Percentiles rank a stretch among this genome's conserved stretches.
phyloP scores from a whole-genome alignment of 2,888 invertebrate species.

The Cacoxenus indagator region DNA sequence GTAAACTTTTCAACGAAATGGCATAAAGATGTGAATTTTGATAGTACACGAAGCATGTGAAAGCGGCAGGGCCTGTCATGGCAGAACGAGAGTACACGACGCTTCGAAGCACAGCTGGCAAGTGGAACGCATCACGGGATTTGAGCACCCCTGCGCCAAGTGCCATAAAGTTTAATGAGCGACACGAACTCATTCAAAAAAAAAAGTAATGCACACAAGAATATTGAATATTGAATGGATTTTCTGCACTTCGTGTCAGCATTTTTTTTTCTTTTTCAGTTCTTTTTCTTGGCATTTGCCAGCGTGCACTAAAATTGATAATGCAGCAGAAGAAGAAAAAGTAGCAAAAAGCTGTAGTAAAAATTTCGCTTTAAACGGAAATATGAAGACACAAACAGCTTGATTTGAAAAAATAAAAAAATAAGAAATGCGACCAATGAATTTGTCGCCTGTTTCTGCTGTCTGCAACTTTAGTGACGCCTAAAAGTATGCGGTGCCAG shows the following conservation, averaged over 20 bases:
- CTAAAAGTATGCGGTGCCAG: constrained; percentile 10
- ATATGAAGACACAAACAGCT: constrained; percentile 19
- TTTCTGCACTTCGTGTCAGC: no score
- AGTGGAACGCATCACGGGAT: not conserved
- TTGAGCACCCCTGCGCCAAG: not conserved
- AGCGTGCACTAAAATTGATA: no score
- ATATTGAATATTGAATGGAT: constrained; percentile 60
- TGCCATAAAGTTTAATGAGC: constrained; percentile 58
- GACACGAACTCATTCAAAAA: constrained; percentile 48
- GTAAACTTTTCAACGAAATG: constrained; percentile 43
- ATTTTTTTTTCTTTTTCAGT: no score
- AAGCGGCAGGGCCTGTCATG: not conserved
- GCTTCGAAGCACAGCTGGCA: not conserved
- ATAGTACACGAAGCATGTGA: constrained; percentile 5
- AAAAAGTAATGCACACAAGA: constrained; percentile 38
- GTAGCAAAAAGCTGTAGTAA: not conserved
- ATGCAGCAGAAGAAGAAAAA: not conserved
- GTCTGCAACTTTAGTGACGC: constrained; percentile 21
- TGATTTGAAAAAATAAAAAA: constrained; percentile 17
- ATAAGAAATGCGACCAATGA: constrained; percentile 24
- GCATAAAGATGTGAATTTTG: constrained; percentile 22
- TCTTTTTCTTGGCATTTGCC: no score
- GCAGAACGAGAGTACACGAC: not conserved
- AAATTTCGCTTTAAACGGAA: not conserved
- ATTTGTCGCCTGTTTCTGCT: constrained; percentile 8